Base-by-base conservation (phyloP, 2,888 invertebrate genomes). In the Dicycla oo region DNA sequence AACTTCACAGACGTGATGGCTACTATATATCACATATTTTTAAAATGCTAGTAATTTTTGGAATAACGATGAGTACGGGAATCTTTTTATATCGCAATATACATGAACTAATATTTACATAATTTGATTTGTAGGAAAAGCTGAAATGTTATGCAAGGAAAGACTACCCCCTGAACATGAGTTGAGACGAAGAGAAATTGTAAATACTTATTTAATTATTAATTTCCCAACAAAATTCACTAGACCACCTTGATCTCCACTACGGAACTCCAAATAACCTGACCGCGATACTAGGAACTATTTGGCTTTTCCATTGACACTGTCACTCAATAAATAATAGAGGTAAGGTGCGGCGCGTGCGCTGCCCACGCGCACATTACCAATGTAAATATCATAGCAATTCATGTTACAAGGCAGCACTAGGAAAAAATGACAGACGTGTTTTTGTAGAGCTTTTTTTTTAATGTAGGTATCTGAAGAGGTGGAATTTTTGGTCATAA, bases 271-370 rank as follows among this genome's bases (percentile, higher is more conserved):
- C 61, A 80, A 86, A 77, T 68, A 71, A 72, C 60, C 69, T 77
- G 81, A 81, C 83, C 80, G 82, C 83, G 81, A 76, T 80, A 72
- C 68, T 65, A 66, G 68, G 75, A 84, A 80, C 74, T 86, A 83
- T 87, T 88, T 87, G 88, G 86, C 82, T 88, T 88, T 88, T 86
- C 88, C 89, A 89, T 88, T 88, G 86, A 87, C 87, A 86, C 87
- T 87, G 85, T 84, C 87, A 86, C 84, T 86, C 85, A 82, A 88
- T 88, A 90, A 90, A 91, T 89, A 90, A 81, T 81, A 68, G 68
- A 68, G 80, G 83, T 67, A 87, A 88, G 92, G 91, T 87, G 89
- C 84, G 92, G 91, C 93, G 90, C 91, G 92, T 90, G 93, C 92
- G 90, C 89, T 82, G 83, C 93, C 93, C 90, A 92, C 93, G 89